Evolutionary conservation across 2,797 vertebrate genomes (phyloP), one percentile per base, ranked within the genome.

Genomic region (Falco peregrinus): DNA sequence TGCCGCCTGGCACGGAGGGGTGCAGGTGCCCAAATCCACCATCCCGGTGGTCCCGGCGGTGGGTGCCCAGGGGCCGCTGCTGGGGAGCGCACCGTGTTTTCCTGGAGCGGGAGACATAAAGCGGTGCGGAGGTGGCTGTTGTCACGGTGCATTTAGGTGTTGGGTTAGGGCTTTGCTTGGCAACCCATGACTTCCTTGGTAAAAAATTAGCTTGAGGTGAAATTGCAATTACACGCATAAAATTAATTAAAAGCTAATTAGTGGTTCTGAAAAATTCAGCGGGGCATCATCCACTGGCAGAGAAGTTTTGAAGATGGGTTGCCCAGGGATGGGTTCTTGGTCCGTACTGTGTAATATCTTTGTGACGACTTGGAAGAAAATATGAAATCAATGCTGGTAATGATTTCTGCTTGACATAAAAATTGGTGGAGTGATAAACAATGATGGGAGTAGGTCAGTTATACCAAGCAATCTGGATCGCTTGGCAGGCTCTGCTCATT

Each of bases 401-500:
- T 84, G 89, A 87, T 95, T 96, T 75, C 89, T 86, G 47, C 87
- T 75, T 81, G 87, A 92, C 89, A 75, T 50, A 74, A 93, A 94
- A 96, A 96, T 71, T 96, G 89, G 87, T 80, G 92, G 89, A 71
- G 57, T 94, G 94, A 96, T 96, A 96, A 97, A 96, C 95, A 94
- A 93, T 41, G 82, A 91, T 93, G 79, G 76, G 92, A 96, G 79
- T 65, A 71, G 96, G 96, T 97, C 95, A 93, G 95, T 94, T 95
- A 91, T 9, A 92, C 94, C 1, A 43, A 95, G 95, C 93, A 96
- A 96, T 96, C 96, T 96, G 94, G 92, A 94, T 96, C 75, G 18
- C 79, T 97, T 96, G 96, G 95, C 94, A 96, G 76, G 76, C 92
- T 96, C 50, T 81, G 91, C 96, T 96, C 95, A 75, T 95, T 93